Conservation (phyloP, 1,140 invertebrate genomes). For the Tetragnatha versicolor region DNA sequence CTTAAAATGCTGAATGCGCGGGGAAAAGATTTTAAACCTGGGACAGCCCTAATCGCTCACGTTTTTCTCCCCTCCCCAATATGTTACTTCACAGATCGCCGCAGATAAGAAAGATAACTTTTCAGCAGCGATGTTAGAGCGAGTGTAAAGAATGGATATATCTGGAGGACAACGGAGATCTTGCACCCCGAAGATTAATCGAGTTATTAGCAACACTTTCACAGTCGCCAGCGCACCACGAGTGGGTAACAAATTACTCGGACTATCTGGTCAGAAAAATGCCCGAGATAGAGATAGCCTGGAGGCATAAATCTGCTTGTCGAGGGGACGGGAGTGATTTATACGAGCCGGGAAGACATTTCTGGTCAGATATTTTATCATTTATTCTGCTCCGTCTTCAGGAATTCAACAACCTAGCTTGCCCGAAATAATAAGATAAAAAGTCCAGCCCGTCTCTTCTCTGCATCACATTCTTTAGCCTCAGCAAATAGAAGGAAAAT, state of each 20-base stretch:
- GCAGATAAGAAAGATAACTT: conserved; percentile 45
- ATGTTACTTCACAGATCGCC: conserved; percentile 31
- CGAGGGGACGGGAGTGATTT: conserved; percentile 31
- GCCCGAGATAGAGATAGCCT: conserved; percentile 35
- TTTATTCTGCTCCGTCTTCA: conserved; percentile 26
- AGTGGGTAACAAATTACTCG: conserved; percentile 43
- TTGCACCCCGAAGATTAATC: conserved; percentile 37
- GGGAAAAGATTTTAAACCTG: too few relatives aligned
- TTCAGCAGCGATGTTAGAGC: conserved; percentile 24
- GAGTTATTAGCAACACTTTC: conserved; percentile 52
- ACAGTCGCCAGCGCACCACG: conserved; percentile 22
- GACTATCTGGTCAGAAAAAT: conserved; percentile 54
- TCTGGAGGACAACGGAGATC: background rate
- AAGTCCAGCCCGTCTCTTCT: conserved; percentile 1
- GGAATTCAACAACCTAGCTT: conserved; percentile 44
- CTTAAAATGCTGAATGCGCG: too few relatives aligned
- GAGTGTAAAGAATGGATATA: conserved; percentile 46
- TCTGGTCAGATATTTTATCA: conserved; percentile 46
- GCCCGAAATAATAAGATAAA: conserved; percentile 26
- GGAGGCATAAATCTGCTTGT: conserved; percentile 47
- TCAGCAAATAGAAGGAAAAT: conserved; percentile 47
- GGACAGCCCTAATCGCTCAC: conserved; percentile 3
- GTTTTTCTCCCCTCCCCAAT: conserved; percentile 10
- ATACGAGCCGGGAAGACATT: conserved; percentile 46
- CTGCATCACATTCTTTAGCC: conserved; percentile 20